Conservation (phyloP, 2,113 vertebrate species). For the Pelusios castaneus region DNA sequence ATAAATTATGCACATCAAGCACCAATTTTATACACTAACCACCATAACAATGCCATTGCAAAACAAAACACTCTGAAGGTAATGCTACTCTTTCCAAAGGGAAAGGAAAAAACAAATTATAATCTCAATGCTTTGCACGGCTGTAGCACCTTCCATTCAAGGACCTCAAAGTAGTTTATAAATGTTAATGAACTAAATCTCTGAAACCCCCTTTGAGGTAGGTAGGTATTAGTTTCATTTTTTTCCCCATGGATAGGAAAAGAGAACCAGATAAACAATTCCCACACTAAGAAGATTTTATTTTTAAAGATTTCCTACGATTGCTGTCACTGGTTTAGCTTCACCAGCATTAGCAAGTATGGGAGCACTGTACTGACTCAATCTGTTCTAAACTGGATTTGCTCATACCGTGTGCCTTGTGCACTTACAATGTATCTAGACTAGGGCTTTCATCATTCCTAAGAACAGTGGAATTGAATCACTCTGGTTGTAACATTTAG, state of each 20-base stretch:
- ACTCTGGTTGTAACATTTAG: conserved; percentile 17
- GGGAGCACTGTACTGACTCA: conserved; percentile 28
- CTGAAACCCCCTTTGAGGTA: conserved; percentile 37
- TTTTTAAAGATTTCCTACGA: conserved; percentile 6
- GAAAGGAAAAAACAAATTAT: conserved; percentile 3
- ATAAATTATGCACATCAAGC: conserved; percentile 74
- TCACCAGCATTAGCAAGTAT: conserved; percentile 37
- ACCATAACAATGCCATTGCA: conserved; percentile 72
- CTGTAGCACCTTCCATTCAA: background rate
- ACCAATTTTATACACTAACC: conserved; percentile 80
- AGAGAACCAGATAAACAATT: background rate
- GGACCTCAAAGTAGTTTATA: background rate
- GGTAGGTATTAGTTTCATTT: conserved; percentile 17
- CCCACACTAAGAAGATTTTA: background rate
- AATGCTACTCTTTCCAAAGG: conserved; percentile 50
- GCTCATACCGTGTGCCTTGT: conserved; percentile 21
- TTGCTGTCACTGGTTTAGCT: conserved; percentile 29
- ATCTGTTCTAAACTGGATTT: conserved; percentile 13
- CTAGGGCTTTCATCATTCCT: background rate
- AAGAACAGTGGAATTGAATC: background rate
- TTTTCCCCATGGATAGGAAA: background rate
- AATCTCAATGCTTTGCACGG: background rate
- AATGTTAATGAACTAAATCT: background rate
- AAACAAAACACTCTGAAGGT: conserved; percentile 70
- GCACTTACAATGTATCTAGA: background rate